Evolutionary conservation across 2,113 vertebrate genomes (phyloP).

Genomic region (Odobenus rosmarus): DNA sequence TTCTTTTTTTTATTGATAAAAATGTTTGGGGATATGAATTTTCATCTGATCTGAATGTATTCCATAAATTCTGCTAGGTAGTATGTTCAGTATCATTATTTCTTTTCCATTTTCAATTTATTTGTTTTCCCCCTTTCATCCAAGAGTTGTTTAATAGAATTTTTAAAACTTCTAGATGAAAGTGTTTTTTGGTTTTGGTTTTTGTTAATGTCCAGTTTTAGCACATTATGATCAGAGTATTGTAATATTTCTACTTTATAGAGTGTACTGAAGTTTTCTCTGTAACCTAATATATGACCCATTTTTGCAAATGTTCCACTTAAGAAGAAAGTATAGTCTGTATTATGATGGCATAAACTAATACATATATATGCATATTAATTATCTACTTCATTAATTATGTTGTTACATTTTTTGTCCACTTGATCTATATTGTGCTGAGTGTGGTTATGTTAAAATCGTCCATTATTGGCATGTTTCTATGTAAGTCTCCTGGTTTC

Average conservation of each 20-base stretch:
- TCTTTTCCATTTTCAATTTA: slow-evolving; percentile 28
- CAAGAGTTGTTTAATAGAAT: not conserved
- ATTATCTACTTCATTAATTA: not conserved
- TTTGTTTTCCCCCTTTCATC: not conserved
- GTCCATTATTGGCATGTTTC: not conserved
- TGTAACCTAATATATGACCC: not conserved
- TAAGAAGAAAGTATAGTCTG: not conserved
- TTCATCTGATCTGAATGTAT: not conserved
- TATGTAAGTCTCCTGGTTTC: not conserved
- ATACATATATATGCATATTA: no score
- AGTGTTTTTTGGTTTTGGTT: not conserved
- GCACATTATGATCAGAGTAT: not conserved
- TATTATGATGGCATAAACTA: not conserved
- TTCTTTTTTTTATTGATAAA: not conserved
- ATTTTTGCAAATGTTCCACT: not conserved
- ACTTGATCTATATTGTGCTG: not conserved
- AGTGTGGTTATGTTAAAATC: not conserved
- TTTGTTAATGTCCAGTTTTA: not conserved
- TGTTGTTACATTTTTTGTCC: not conserved
- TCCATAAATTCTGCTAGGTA: not conserved
- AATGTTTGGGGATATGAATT: not conserved
- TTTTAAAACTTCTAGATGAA: not conserved
- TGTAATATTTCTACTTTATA: not conserved
- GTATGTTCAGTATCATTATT: not conserved
- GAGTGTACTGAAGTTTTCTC: not conserved